Evolutionary conservation across 2,113 vertebrate genomes (phyloP).

Genomic region (Myrmophylax atrothorax): DNA sequence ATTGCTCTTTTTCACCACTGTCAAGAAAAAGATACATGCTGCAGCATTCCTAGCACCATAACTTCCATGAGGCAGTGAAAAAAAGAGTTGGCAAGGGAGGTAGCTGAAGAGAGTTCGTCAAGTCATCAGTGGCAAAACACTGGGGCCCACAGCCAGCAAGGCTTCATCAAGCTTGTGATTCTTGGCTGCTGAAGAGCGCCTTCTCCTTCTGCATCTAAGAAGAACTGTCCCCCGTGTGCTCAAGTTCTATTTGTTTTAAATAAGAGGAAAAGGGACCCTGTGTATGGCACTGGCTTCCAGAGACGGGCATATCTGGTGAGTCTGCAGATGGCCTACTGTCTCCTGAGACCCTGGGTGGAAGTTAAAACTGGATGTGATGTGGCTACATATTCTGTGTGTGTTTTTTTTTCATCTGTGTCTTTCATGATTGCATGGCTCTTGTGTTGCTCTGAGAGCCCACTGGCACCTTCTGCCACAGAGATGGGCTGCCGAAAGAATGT

Average conservation of each 20-base stretch:
- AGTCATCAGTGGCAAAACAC: constrained; percentile 13
- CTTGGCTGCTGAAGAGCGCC: background rate
- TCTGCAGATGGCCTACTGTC: background rate
- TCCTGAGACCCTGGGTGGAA: background rate
- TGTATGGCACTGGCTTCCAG: background rate
- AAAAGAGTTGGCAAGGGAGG: background rate
- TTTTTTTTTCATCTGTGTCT: background rate
- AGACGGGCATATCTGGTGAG: background rate
- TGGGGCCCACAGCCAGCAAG: background rate
- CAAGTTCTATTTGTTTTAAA: background rate
- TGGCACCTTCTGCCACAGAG: background rate
- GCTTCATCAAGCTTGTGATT: background rate
- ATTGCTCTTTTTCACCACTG: constrained; percentile 38
- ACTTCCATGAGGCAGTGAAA: background rate
- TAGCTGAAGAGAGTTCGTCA: background rate
- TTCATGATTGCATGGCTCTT: background rate
- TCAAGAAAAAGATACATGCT: background rate
- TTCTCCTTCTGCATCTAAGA: background rate
- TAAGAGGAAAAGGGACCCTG: background rate
- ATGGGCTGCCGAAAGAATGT: background rate
- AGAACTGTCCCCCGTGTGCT: background rate
- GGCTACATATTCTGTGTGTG: background rate
- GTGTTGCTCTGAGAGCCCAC: background rate
- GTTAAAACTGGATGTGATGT: background rate
- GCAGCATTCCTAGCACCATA: background rate